Conservation (phyloP, 2,797 vertebrate genomes). For the Halcyon chelicuti region DNA sequence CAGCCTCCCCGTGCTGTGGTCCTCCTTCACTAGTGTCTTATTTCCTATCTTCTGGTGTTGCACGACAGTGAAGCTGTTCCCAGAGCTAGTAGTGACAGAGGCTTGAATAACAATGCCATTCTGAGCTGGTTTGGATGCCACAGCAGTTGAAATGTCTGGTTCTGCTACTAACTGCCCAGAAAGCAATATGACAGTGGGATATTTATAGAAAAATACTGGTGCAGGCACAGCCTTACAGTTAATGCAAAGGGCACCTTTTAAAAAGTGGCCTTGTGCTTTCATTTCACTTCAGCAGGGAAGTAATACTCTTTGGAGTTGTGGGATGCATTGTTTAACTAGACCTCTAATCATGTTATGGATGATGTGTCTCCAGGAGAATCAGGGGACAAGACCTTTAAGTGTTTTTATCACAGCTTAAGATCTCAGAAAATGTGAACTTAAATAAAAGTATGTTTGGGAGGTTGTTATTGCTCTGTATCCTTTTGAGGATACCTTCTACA, state of each 20-base stretch:
- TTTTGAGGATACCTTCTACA: constrained; percentile 75
- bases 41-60: background rate
- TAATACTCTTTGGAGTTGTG: constrained; percentile 54
- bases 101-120: background rate
- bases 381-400: constrained; percentile 73
- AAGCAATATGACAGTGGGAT: constrained; percentile 44
- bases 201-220: constrained; percentile 57
- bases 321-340: constrained; percentile 63
- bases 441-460: constrained; percentile 69
- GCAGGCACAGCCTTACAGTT: constrained; percentile 31
- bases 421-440: constrained; percentile 76
- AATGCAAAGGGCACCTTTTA: constrained; percentile 63
- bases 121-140: background rate
- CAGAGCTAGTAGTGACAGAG: background rate
- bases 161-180: background rate
- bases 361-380: constrained; percentile 70
- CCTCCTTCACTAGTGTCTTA: background rate
- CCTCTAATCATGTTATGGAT: constrained; percentile 73
- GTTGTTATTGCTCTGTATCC: constrained; percentile 76
- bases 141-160: background rate
- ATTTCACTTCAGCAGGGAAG: constrained; percentile 55
- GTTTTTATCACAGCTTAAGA: constrained; percentile 75
- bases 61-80: background rate
- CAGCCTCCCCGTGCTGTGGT: background rate
- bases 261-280: constrained; percentile 62